Evolutionary conservation across 2,797 vertebrate genomes (phyloP).

Genomic region (Lepilemur septentrionalis): DNA sequence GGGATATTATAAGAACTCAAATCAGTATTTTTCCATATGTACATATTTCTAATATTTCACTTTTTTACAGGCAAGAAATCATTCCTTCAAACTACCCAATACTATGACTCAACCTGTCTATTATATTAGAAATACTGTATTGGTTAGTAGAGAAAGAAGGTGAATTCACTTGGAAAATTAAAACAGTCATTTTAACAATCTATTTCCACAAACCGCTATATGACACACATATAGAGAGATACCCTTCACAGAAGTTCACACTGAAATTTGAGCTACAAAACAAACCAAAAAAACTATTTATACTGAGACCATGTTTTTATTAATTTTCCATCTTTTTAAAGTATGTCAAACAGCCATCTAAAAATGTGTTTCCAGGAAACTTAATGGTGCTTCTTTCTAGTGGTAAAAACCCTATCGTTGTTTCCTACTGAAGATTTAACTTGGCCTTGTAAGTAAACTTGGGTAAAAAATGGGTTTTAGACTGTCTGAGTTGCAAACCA

Average conservation of each 20-base stretch:
- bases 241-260: not conserved
- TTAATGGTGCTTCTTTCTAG: not conserved
- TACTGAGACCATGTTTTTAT: not conserved
- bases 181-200: not conserved
- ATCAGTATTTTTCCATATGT: not conserved
- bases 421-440: not conserved
- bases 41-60: conserved; percentile 39
- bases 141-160: not conserved
- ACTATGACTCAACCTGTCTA: not conserved
- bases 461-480: not conserved
- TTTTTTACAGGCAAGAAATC: not conserved
- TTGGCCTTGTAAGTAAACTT: conserved; percentile 14
- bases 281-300: not conserved
- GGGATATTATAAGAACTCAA: not conserved
- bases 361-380: conserved; percentile 14
- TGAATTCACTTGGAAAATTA: conserved; percentile 9
- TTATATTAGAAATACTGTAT: not conserved
- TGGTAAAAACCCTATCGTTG: not conserved
- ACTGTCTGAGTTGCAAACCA: not conserved
- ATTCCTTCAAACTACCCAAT: not conserved
- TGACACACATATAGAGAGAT: not conserved
- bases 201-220: not conserved
- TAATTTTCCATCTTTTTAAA: conserved; percentile 21
- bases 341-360: not conserved
- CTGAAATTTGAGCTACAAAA: not conserved